Evolutionary conservation across 2,113 vertebrate species (phyloP), one percentile per base, ranked within the genome.

Genomic region (Leucosticte australis): DNA sequence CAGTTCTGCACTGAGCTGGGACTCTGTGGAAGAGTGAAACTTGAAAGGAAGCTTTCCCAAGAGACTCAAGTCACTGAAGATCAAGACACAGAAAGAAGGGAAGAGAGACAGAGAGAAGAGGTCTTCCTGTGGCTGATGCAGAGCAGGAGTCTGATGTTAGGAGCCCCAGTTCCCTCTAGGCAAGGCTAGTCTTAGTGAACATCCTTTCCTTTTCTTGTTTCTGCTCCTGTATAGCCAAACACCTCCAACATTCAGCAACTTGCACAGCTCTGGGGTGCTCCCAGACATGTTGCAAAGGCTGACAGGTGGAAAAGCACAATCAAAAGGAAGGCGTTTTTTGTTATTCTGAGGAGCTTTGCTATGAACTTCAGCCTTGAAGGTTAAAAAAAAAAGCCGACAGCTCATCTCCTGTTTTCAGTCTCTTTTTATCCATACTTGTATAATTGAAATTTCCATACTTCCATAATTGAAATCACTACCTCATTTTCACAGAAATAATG

Each of bases 401-500:
- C 68, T 77, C 49, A 16, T 92, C 55, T 71, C 37, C 42, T 76
- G 3, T 83, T 95, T 86, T 83, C 55, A 76, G 17, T 78, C 31
- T 84, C 50, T 64, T 87, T 79, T 59, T 78, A 64, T 59, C 69
- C 11, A 4, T 74, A 73, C 12, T 18, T 30, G 30, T 28, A 50
- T 70, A 83, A 90, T 63, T 90, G 56, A 77, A 83, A 77, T 83
- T 70, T 90, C 80, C 71, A 70, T 83, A 70, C 56, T 77, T 77
- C 71, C 31, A 21, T 89, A 68, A 92, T 83, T 90, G 78, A 91
- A 92, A 82, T 87, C 44, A 70, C 35, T 77, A 69, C 77, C 57
- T 96, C 74, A 35, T 95, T 94, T 95, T 84, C 79, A 77, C 69
- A 86, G 60, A 60, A 94, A 56, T 92, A 94, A 91, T 1, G 2